Percentiles rank a stretch among this genome's conserved stretches.
phyloP scores from a whole-genome alignment of 2,113 vertebrate genomes.

The Hemiscyllium ocellatum region DNA sequence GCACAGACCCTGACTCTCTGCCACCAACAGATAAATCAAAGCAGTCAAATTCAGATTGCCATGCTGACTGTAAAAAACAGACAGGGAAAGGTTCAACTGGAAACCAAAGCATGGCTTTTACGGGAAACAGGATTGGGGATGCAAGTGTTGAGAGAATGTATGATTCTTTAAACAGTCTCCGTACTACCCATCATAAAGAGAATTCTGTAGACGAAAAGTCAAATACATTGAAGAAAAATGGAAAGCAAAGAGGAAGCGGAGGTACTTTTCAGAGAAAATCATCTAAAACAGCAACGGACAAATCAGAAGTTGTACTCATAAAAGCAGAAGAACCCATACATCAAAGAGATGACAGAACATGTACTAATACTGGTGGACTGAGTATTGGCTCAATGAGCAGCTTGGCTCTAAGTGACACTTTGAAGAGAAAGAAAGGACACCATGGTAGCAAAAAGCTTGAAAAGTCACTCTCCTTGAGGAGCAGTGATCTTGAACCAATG shows the following conservation, averaged over 20 bases:
- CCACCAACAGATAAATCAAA: background rate
- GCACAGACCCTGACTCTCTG: constrained; percentile 44
- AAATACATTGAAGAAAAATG: constrained; percentile 47
- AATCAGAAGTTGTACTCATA: background rate
- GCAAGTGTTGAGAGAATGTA: constrained; percentile 24
- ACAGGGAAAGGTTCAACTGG: constrained; percentile 38
- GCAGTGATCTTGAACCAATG: constrained; percentile 42
- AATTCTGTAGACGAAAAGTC: constrained; percentile 39
- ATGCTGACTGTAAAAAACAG: background rate
- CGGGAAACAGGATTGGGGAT: constrained; percentile 40
- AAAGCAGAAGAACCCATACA: constrained; percentile 38
- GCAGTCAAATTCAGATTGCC: background rate
- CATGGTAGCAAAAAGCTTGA: constrained; percentile 3
- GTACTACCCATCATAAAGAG: constrained; percentile 48
- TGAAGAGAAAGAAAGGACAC: constrained; percentile 43
- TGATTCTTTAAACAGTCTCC: constrained; percentile 37
- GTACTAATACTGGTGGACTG: constrained; percentile 42
- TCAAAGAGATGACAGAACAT: constrained; percentile 40
- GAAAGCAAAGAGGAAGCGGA: constrained; percentile 49
- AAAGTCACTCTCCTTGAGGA: constrained; percentile 34
- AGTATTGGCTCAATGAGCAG: constrained; percentile 41
- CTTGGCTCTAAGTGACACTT: constrained; percentile 45
- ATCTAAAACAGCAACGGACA: constrained; percentile 46
- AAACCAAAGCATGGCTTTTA: constrained; percentile 42
- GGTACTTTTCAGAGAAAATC: constrained; percentile 54